A percentile compares a stretch with the other conserved stretches of the same genome.
Evolutionary conservation across 2,113 vertebrate genomes (phyloP).

Genomic region (Calidris pygmaea): DNA sequence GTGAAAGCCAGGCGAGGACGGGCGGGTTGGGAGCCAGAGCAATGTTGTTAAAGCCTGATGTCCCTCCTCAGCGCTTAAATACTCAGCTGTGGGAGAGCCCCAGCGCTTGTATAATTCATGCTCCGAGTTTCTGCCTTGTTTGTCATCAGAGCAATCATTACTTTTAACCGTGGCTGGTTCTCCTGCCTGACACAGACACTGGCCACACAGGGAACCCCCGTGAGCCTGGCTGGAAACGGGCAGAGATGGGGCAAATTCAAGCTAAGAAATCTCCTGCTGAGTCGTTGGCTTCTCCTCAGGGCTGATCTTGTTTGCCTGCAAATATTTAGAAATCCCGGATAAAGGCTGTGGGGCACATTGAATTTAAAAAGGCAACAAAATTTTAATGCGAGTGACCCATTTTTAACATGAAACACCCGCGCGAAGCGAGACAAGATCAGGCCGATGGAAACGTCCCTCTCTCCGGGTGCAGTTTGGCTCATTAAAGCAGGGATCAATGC

Average conservation of each 20-base stretch:
- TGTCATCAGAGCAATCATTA: background rate
- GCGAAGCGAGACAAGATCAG: background rate
- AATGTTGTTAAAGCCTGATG: background rate
- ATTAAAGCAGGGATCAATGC: background rate
- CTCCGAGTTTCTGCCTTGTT: background rate
- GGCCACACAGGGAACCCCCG: fast-evolving
- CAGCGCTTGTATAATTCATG: background rate
- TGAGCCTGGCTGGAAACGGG: background rate
- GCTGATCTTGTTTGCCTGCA: background rate
- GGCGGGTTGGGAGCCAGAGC: background rate
- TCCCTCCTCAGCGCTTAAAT: background rate
- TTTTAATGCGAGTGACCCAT: background rate
- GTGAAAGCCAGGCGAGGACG: background rate
- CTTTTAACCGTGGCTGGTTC: background rate
- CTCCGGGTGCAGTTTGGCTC: background rate
- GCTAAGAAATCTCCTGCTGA: background rate
- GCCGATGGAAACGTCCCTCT: background rate
- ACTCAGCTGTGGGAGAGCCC: background rate
- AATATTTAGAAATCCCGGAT: background rate
- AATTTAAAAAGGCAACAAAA: background rate
- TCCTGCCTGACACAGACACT: fast-evolving
- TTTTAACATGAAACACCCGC: background rate
- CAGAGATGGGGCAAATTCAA: background rate
- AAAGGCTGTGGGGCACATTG: background rate
- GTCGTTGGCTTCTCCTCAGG: background rate